Base-by-base conservation (phyloP, 2,888 invertebrate species). In the Pantelozetes paolii region DNA sequence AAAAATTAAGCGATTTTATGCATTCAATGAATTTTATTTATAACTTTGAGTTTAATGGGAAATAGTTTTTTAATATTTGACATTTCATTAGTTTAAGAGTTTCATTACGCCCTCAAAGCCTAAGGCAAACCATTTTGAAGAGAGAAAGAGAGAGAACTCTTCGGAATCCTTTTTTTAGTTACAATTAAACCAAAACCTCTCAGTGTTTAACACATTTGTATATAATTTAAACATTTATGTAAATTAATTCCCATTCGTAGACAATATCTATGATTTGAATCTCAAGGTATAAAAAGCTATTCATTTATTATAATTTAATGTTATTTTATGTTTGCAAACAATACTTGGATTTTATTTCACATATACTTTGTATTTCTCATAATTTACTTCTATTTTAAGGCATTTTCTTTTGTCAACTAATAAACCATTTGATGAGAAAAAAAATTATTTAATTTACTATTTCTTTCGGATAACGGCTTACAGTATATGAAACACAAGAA, bases 141-240 rank as follows among this genome's bases (percentile, higher is more conserved):
- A 45, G 45, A 45, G 13, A 45, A 45, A n/a, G 6, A 36, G 5
- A 36, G 8, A 50, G n/a, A 50, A 50, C 20, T n/a, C 45, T 45
- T 50, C 9, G 36, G 6, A 8, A 8, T 36, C 36, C 36, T 36
- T 9, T 5, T 36, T 50, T 18, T 50, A n/a, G n/a, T 50, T 8
- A 6, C 20, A 50, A 50, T 50, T 50, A 50, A 50, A 50, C n/a
- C 2, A 50, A 50, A 50, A 20, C 50, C 50, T 20, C 20, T 50
- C n/a, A n/a, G n/a, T n/a, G n/a, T n/a, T 20, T 50, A 50, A 50
- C 20, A 20, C 20, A n/a, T 20, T 50, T 50, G 18, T 3, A 2
- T 50, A n/a, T 20, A 50, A 50, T 50, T 20, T 50, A 50, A n/a
- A 50, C 50, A 50, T 50, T 50, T 50, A 50, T 50, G 50, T 20